These are phyloP conservation scores for Nannoperca obscura DNA, from an alignment of 2,797 vertebrate genomes.

Conservation along the genomic window DNA sequence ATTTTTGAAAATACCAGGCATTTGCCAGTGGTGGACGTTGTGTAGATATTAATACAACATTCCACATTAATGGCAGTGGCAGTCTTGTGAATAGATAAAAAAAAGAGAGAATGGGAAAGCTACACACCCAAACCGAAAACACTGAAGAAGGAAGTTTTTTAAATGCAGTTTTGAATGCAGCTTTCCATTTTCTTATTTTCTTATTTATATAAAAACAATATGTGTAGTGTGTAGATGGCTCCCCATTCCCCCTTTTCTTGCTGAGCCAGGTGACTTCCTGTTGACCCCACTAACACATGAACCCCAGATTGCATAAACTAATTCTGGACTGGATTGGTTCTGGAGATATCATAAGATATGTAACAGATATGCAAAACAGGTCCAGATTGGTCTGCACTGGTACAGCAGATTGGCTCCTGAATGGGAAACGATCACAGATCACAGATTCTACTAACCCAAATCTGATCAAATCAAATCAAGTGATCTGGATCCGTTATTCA, in stretches of 20 bases:
- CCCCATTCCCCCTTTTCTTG: not conserved
- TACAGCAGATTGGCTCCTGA: not conserved
- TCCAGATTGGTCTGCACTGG: not conserved
- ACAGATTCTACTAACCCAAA: not conserved
- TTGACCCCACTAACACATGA: not conserved
- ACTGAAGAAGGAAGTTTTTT: no score
- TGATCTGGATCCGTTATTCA: not conserved
- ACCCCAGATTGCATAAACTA: not conserved
- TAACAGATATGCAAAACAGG: not conserved
- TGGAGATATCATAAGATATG: not conserved
- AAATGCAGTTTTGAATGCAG: not conserved
- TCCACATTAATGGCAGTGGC: not conserved
- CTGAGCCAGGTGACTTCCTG: not conserved
- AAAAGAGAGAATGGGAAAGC: no score
- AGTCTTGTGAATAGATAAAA: no score
- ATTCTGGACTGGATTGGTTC: not conserved
- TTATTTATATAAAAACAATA: not conserved
- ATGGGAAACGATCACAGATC: not conserved
- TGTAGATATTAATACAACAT: not conserved
- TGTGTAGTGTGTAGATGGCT: not conserved
- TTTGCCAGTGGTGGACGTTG: not conserved
- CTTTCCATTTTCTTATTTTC: not conserved
- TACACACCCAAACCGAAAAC: no score
- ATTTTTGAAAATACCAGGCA: not conserved
- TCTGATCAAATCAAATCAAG: not conserved